Base-by-base conservation (phyloP, 2,113 vertebrate genomes). In the Brachyistius frenatus region DNA sequence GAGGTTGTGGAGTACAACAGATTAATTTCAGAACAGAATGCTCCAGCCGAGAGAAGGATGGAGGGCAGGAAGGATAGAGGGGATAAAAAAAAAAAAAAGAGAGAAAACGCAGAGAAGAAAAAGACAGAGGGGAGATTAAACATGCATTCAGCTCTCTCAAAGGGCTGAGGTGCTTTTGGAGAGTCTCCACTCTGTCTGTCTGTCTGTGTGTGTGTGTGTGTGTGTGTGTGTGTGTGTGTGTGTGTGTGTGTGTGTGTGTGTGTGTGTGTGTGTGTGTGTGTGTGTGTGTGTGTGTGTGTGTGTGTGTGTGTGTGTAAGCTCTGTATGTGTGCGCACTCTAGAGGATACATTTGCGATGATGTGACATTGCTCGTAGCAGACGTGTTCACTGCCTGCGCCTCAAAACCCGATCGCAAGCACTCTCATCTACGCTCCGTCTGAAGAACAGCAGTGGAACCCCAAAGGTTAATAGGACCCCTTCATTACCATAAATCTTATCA, bases 401-500 rank as follows among this genome's bases (percentile, higher is more conserved):
- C 61, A 53, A 63, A 76, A 62, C 61, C 73, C 39, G 36, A 74
- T 53, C 61, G 32, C 61, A 56, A 87, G 80, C 85, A 86, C 87
- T 86, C 81, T 79, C 73, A 86, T 87, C 80, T 78, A 62, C 33
- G 67, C 66, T 83, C 47, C 39, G 65, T 58, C 60, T 92, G 89
- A 94, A 93, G 92, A 88, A 93, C 93, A 91, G 92, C 85, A 57
- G 49, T 60, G 57, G 81, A 87, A 90, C 88, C 92, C 82, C 77
- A 87, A 55, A 92, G 93, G 92, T 94, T 94, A 94, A 91, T 84
- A 87, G 89, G 87, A 91, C 87, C 77, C 90, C 91, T 93, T 92
- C 86, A 91, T 93, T 92, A 91, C 85, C 92, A 95, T 95, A 95
- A 95, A 94, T 95, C 93, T 90, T 90, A 93, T 92, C 93, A 92